Conservation (phyloP, 2,888 invertebrate genomes). For the Microchrysa polita region DNA sequence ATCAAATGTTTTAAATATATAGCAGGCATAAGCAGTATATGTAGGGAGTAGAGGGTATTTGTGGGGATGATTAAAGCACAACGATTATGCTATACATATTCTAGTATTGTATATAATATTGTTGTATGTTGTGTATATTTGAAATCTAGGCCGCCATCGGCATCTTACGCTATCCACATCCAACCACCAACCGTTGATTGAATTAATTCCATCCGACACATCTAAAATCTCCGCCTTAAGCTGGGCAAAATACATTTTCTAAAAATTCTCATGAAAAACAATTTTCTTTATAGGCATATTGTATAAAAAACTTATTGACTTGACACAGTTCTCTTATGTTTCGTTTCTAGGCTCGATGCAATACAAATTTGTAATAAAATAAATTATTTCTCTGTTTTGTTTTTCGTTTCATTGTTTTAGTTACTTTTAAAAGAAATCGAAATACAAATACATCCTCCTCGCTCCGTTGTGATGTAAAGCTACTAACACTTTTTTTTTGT, state of each 20-base stretch:
- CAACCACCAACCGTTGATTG: too few relatives aligned
- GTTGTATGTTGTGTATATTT: constrained; percentile 13
- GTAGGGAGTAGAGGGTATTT: neutral
- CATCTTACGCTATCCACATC: neutral
- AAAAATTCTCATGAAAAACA: constrained; percentile 14
- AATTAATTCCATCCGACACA: too few relatives aligned
- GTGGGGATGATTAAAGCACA: constrained; percentile 29
- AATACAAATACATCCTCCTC: neutral
- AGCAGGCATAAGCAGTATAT: too few relatives aligned
- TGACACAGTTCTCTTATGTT: constrained; percentile 4
- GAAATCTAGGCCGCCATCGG: constrained; percentile 35
- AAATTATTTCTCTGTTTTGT: constrained; percentile 31
- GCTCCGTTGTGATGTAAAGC: constrained; percentile 25
- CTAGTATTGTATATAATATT: too few relatives aligned
- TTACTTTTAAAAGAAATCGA: too few relatives aligned
- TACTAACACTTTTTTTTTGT: constrained; percentile 36
- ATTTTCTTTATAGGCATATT: constrained; percentile 14
- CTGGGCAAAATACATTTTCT: constrained; percentile 27
- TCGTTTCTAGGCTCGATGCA: constrained; percentile 29
- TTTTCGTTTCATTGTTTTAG: neutral
- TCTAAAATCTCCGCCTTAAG: constrained; percentile 8
- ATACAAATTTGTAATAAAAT: constrained; percentile 43
- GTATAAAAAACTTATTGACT: constrained; percentile 39
- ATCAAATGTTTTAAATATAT: too few relatives aligned
- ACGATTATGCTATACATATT: neutral